Conservation (phyloP, 1,140 invertebrate species). For the Drosophila dunni region DNA sequence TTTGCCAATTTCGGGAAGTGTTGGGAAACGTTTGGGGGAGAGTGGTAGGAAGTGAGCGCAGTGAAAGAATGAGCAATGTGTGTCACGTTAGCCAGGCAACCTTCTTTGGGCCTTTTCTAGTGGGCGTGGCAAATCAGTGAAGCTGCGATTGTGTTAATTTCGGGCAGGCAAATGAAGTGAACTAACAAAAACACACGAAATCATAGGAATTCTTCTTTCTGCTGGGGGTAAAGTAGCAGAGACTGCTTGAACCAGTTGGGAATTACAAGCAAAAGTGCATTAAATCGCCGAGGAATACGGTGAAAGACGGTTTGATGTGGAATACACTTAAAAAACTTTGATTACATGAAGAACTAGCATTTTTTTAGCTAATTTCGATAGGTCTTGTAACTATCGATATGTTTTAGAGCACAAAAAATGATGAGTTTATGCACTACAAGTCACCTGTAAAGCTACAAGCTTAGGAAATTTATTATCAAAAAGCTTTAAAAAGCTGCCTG, state of each 20-base stretch:
- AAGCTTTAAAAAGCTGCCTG: too few species aligned
- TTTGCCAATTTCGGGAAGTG: constrained; percentile 20
- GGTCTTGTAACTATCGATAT: too few species aligned
- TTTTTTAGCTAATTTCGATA: too few species aligned
- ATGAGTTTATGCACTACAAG: too few species aligned
- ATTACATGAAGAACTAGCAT: too few species aligned
- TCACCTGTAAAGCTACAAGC: too few species aligned
- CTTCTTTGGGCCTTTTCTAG: neutral
- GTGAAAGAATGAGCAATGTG: neutral
- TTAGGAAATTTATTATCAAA: too few species aligned
- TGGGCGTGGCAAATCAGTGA: constrained; percentile 14
- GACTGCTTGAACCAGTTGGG: neutral
- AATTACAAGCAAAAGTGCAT: neutral
- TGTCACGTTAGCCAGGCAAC: constrained; percentile 3
- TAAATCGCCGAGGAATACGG: too few species aligned
- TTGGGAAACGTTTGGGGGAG: neutral
- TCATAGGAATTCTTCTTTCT: neutral
- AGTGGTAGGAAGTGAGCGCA: neutral
- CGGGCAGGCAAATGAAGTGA: constrained; percentile 27
- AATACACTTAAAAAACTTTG: too few species aligned
- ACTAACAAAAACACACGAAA: constrained; percentile 3
- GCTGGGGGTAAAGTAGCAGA: neutral
- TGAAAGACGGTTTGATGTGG: too few species aligned
- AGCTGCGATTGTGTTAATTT: constrained; percentile 10
- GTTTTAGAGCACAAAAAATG: too few species aligned